Conservation (phyloP, 2,797 vertebrate genomes). For the Mormyrops boulengeri region DNA sequence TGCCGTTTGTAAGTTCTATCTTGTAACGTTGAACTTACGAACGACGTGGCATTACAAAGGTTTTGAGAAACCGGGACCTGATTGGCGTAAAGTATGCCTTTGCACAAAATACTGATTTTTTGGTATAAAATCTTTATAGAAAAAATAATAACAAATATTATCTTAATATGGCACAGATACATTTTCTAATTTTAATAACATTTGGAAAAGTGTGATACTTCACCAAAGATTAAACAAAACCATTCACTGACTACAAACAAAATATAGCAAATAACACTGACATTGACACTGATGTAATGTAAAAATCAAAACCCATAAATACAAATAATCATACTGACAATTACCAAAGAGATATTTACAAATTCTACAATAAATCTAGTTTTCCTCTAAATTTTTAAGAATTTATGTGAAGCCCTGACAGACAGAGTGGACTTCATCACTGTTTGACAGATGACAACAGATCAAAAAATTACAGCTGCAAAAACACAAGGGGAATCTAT, state of each 20-base stretch:
- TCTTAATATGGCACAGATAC: neutral
- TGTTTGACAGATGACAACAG: neutral
- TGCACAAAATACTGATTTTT: neutral
- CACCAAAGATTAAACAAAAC: neutral
- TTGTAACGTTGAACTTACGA: neutral
- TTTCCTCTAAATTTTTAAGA: neutral
- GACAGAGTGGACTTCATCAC: neutral
- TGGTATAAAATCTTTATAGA: neutral
- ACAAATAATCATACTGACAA: neutral
- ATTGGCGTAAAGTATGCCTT: neutral
- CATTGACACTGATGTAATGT: neutral
- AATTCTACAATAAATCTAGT: neutral
- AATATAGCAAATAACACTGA: conserved; percentile 1
- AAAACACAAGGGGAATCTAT: neutral
- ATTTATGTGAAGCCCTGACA: neutral
- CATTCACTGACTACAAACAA: neutral
- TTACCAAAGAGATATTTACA: neutral
- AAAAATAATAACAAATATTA: neutral
- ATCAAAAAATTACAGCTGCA: neutral
- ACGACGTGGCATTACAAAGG: neutral
- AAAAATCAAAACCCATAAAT: neutral
- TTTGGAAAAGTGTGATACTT: neutral
- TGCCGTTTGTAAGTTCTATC: neutral
- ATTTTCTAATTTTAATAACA: neutral
- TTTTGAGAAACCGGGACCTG: neutral